phyloP scores from a whole-genome alignment of 2,113 vertebrate species.

The Sylvia atricapilla region DNA sequence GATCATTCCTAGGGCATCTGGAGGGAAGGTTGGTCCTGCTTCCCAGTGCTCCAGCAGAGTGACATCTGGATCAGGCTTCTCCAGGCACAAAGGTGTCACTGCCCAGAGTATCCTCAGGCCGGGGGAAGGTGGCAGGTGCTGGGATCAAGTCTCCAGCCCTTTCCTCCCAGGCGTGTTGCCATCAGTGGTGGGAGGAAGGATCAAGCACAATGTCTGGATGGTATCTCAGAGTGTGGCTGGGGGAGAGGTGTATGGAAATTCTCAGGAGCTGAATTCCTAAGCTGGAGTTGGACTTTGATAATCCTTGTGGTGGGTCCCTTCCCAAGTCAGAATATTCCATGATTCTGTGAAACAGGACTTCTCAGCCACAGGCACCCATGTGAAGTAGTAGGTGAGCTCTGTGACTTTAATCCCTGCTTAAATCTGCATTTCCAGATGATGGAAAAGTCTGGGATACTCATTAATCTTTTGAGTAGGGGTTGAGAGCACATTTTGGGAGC shows the following conservation, averaged over 20 bases:
- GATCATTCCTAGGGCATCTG: not conserved
- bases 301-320: not conserved
- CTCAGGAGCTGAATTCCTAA: not conserved
- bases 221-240: not conserved
- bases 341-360: not conserved
- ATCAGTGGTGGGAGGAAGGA: not conserved
- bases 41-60: not conserved
- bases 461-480: not conserved
- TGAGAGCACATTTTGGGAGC: not conserved
- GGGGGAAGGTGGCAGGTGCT: not conserved
- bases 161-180: not conserved
- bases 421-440: not conserved
- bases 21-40: not conserved
- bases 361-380: not conserved
- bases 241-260: not conserved
- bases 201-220: rapidly evolving
- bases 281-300: not conserved
- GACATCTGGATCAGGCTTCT: not conserved
- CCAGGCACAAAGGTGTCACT: rapidly evolving
- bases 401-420: not conserved
- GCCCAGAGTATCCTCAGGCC: rapidly evolving
- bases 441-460: not conserved
- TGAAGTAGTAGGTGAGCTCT: not conserved
- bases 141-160: not conserved
- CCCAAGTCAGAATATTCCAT: not conserved